These are phyloP conservation scores for Microtus oregoni DNA, from an alignment of 2,113 vertebrate genomes.

Conservation along the genomic window DNA sequence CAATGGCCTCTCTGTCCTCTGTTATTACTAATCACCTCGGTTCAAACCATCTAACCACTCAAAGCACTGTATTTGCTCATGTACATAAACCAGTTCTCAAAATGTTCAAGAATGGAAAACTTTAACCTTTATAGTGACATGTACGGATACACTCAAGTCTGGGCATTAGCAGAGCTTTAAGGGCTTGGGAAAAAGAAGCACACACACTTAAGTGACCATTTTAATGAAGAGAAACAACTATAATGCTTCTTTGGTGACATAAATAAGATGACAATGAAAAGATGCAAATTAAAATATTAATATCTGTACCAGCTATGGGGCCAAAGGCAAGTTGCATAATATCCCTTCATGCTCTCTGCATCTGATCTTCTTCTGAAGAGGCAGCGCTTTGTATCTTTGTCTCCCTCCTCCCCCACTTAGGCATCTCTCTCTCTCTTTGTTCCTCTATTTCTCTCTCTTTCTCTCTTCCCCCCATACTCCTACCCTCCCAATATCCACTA, in stretches of 20 bases:
- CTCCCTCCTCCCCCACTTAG: too few relatives aligned
- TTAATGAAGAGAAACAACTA: slow-evolving; percentile 47
- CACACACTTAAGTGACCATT: slow-evolving; percentile 8
- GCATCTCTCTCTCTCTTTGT: too few relatives aligned
- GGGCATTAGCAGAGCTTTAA: background rate
- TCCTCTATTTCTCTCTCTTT: too few relatives aligned
- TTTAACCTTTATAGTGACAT: slow-evolving; percentile 49
- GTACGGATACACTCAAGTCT: background rate
- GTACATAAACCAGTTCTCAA: slow-evolving; percentile 12
- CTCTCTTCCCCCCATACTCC: too few relatives aligned
- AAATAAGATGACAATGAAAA: slow-evolving; percentile 56
- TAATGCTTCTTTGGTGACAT: background rate
- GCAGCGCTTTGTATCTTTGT: too few relatives aligned
- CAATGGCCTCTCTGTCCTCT: background rate
- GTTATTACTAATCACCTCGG: background rate
- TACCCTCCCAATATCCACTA: too few relatives aligned
- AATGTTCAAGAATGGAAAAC: slow-evolving; percentile 44
- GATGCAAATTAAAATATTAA: slow-evolving; percentile 41
- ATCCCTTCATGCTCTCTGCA: too few relatives aligned
- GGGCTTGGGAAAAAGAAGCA: background rate
- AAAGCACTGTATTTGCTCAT: background rate
- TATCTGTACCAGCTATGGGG: slow-evolving; percentile 1
- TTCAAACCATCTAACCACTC: background rate
- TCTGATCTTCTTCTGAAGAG: too few relatives aligned
- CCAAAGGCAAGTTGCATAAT: slow-evolving; percentile 3